Base-by-base conservation (phyloP, 2,888 invertebrate genomes). In the Heliothis peltigera region DNA sequence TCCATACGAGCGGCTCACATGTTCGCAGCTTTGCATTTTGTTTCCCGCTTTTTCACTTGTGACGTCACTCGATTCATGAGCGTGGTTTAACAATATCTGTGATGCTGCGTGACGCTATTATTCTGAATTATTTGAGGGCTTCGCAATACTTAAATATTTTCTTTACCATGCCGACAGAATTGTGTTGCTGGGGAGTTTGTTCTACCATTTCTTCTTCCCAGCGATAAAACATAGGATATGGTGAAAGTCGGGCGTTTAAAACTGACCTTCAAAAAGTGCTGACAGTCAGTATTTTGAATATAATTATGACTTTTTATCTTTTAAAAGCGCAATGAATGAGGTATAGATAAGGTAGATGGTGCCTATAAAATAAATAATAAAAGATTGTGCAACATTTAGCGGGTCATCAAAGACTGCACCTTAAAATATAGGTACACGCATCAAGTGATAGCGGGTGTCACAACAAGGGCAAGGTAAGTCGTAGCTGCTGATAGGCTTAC, bases 1-100 rank as follows among this genome's bases (percentile, higher is more conserved):
- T 95, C 94, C 94, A 92, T 95, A 95, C 93, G 91, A 91, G 90
- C 85, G 72, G 85, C 91, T 91, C 91, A 93, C 91, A 93, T 92
- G 90, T 87, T 90, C 84, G 84, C 87, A 89, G 92, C 88, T 93
- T 92, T 92, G 92, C 91, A 92, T 92, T 93, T 91, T 92, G 91
- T 92, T 93, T 90, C 89, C 90, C 88, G 91, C 91, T 91, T 94
- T 93, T 93, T 92, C 90, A 86, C 87, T 87, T 83, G 84, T 92
- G 91, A 93, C 93, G 92, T 94, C 93, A 92, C 71, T 80, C 85
- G 84, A 88, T 90, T 90, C 89, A 89, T 87, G 87, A 82, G 71
- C 53, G 63, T 55, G 73, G 70, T 62, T 78, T 84, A 79, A 83
- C 76, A 83, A 80, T 81, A 78, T 77, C 42, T 48, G 39, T 22